Evolutionary conservation across 2,888 invertebrate genomes (phyloP).

Genomic region (Sminthurinus aureus): DNA sequence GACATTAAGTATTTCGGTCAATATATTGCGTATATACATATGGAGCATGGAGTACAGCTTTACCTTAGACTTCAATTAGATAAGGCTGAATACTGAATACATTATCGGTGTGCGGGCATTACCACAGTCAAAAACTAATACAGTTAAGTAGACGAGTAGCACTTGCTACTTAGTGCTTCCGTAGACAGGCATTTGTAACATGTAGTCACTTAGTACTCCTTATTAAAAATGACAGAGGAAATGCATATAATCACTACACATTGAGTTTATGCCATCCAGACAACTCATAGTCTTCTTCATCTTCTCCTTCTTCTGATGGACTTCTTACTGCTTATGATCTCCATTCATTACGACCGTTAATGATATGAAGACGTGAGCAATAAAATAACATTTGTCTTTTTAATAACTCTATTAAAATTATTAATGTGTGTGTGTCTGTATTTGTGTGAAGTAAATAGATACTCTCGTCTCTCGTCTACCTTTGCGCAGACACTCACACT

Average conservation of each 20-base stretch:
- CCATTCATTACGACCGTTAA: background rate
- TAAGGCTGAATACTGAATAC: too few species aligned
- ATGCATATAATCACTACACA: too few species aligned
- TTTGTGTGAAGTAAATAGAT: background rate
- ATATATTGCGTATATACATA: background rate
- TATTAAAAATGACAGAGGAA: background rate
- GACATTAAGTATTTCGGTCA: conserved; percentile 29
- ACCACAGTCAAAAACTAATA: too few species aligned
- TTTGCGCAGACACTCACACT: background rate
- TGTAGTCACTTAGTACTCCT: background rate
- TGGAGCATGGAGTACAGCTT: background rate
- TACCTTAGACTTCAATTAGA: background rate
- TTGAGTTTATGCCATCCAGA: too few species aligned
- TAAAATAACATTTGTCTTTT: conserved; percentile 21
- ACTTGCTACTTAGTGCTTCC: background rate
- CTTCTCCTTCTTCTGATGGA: background rate
- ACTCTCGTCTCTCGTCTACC: background rate
- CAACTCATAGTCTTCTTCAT: too few species aligned
- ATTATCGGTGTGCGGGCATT: too few species aligned
- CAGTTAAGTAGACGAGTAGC: too few species aligned
- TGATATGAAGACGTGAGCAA: conserved; percentile 10
- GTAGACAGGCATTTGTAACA: background rate
- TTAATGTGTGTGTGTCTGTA: background rate
- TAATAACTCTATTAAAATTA: conserved; percentile 27
- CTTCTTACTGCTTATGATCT: background rate